Conservation (phyloP, 2,888 invertebrate genomes). For the Hirtodrosophila alboralis region DNA sequence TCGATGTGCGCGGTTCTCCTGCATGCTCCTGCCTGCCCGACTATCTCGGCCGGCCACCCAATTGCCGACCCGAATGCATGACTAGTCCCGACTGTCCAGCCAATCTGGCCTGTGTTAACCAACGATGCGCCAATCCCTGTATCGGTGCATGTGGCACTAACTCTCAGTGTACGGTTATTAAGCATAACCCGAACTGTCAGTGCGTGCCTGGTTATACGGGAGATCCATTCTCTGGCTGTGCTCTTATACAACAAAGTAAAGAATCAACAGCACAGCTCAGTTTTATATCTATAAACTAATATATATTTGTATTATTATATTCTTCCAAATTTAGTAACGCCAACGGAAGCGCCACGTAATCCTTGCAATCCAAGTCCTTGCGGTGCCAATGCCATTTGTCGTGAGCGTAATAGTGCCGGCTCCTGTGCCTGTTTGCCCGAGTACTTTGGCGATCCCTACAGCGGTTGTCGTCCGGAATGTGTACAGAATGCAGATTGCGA, state of each 20-base stretch:
- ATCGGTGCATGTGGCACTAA: conserved; percentile 90
- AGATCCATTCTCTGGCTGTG: conserved; percentile 90
- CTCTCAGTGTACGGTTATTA: conserved; percentile 90
- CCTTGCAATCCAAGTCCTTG: conserved; percentile 92
- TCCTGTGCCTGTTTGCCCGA: conserved; percentile 90
- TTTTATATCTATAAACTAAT: neutral
- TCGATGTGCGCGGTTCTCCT: conserved; percentile 89
- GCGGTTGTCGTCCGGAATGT: conserved; percentile 92
- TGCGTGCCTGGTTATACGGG: conserved; percentile 90
- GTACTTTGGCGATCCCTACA: conserved; percentile 91
- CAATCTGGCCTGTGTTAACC: conserved; percentile 90
- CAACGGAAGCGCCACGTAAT: conserved; percentile 86
- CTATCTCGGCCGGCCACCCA: conserved; percentile 92
- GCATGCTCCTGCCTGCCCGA: conserved; percentile 92
- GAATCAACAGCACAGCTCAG: conserved; percentile 9
- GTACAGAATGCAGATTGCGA: conserved; percentile 91
- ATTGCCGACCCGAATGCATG: conserved; percentile 91
- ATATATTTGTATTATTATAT: conserved; percentile 2
- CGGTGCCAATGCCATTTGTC: conserved; percentile 91
- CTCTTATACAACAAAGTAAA: conserved; percentile 85
- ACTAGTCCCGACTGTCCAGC: conserved; percentile 90
- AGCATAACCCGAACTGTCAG: conserved; percentile 91
- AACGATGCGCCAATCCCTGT: conserved; percentile 92
- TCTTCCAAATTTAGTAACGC: conserved; percentile 65
- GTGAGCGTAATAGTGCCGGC: conserved; percentile 89